A percentile compares a stretch with the other conserved stretches of the same genome.
These are phyloP conservation scores for Hypercompe scribonia DNA, from an alignment of 2,888 invertebrate species.

Conservation along the genomic window DNA sequence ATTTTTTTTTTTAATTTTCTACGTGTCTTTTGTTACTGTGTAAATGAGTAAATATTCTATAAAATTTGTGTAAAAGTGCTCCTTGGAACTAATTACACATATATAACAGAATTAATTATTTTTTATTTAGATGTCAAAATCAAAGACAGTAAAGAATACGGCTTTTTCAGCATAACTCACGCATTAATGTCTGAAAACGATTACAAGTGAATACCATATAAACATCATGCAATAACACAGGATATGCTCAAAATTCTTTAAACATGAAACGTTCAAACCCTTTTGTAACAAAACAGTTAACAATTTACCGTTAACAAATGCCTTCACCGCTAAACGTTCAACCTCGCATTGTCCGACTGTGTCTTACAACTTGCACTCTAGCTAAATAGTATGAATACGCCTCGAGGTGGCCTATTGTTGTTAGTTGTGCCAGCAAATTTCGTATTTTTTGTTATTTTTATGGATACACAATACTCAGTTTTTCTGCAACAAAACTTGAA, in stretches of 20 bases:
- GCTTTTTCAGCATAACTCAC: no score
- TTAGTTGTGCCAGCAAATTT: slow-evolving; percentile 41
- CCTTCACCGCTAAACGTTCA: slow-evolving; percentile 21
- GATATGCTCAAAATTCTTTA: background rate
- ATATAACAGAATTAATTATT: no score
- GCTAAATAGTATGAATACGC: slow-evolving; percentile 39
- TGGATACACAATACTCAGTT: slow-evolving; percentile 42
- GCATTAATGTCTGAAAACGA: no score
- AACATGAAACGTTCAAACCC: slow-evolving; percentile 1
- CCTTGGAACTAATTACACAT: no score
- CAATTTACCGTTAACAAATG: slow-evolving; percentile 20
- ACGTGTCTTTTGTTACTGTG: no score
- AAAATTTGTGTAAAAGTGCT: no score
- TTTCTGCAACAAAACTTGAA: slow-evolving; percentile 33
- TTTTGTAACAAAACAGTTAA: slow-evolving; percentile 5
- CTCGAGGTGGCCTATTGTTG: slow-evolving; percentile 51
- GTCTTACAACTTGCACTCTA: slow-evolving; percentile 46
- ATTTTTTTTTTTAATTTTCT: no score
- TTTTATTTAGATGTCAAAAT: no score
- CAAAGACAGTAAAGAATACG: no score
- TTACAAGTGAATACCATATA: no score
- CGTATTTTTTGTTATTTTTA: slow-evolving; percentile 54
- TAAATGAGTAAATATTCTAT: no score
- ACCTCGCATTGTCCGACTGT: slow-evolving; percentile 34
- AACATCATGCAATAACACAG: background rate